Percentiles rank a stretch among this genome's conserved stretches.
Conservation (phyloP, 2,888 invertebrate genomes). For the Stictocephala bisonia region DNA sequence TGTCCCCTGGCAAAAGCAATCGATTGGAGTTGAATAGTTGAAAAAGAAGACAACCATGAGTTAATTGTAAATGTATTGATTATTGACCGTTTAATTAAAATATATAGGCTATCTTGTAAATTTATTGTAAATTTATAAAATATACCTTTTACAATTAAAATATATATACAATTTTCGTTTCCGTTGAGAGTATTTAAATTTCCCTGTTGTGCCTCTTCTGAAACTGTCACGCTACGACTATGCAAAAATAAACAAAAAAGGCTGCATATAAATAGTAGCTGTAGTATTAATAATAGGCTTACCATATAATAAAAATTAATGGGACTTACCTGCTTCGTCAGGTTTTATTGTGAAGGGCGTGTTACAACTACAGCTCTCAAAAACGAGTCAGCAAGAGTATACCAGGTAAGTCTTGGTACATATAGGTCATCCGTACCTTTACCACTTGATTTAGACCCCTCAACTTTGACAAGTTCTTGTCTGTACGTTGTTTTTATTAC, state of each 20-base stretch:
- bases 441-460: slow-evolving; percentile 23
- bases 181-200: too few species aligned
- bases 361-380: slow-evolving; percentile 31
- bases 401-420: slow-evolving; percentile 23
- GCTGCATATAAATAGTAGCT: too few species aligned
- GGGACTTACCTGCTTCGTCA: slow-evolving; percentile 20
- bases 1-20: neutral
- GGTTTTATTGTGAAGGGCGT: slow-evolving; percentile 24
- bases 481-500: slow-evolving; percentile 1
- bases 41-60: too few species aligned
- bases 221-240: too few species aligned
- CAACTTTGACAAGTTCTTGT: slow-evolving; percentile 16
- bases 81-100: neutral
- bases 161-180: too few species aligned
- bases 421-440: slow-evolving; percentile 36
- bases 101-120: too few species aligned
- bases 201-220: too few species aligned
- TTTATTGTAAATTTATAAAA: neutral
- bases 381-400: slow-evolving; percentile 13
- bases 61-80: neutral
- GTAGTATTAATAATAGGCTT: too few species aligned
- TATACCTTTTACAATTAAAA: too few species aligned
- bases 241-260: too few species aligned
- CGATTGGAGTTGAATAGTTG: too few species aligned
- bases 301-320: neutral